These are phyloP conservation scores for Sylvicola cinctus DNA, from an alignment of 2,888 invertebrate species.

Conservation along the genomic window DNA sequence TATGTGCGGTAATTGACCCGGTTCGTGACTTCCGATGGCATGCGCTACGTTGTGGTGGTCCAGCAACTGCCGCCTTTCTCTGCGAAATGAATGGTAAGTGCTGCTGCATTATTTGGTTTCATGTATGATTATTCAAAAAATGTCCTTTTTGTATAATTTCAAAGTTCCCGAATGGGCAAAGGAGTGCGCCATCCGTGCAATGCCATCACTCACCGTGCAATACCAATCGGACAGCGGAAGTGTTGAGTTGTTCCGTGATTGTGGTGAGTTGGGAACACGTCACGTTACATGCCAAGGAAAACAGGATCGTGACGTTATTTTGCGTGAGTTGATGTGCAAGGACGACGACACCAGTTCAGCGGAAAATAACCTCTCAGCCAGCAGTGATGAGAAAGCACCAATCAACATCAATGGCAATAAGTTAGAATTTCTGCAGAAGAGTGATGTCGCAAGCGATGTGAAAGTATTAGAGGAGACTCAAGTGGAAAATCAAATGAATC, in stretches of 20 bases:
- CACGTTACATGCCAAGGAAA: conserved; percentile 54
- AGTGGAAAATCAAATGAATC: neutral
- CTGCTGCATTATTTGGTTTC: neutral
- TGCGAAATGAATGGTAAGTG: conserved; percentile 55
- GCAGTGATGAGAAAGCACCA: no score
- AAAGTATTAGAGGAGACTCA: neutral
- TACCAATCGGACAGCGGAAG: conserved; percentile 60
- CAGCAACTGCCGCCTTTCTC: conserved; percentile 55
- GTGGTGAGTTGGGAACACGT: conserved; percentile 50
- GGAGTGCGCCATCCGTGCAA: conserved; percentile 47
- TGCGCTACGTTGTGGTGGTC: conserved; percentile 51
- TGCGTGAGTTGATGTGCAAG: conserved; percentile 2
- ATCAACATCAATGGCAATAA: no score
- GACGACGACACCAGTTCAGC: neutral
- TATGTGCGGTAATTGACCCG: conserved; percentile 58
- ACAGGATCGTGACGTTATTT: conserved; percentile 31
- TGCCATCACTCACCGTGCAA: conserved; percentile 51
- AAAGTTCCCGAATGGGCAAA: conserved; percentile 62
- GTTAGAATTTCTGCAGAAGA: neutral
- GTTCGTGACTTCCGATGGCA: conserved; percentile 61
- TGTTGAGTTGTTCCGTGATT: conserved; percentile 53
- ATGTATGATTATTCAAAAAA: neutral
- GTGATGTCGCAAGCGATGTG: neutral
- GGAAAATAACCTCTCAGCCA: no score
- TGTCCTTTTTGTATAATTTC: no score